A percentile compares a stretch with the other conserved stretches of the same genome.
Evolutionary conservation across 1,140 invertebrate species (phyloP).

Genomic region (Trichomalopsis sarcophagae): DNA sequence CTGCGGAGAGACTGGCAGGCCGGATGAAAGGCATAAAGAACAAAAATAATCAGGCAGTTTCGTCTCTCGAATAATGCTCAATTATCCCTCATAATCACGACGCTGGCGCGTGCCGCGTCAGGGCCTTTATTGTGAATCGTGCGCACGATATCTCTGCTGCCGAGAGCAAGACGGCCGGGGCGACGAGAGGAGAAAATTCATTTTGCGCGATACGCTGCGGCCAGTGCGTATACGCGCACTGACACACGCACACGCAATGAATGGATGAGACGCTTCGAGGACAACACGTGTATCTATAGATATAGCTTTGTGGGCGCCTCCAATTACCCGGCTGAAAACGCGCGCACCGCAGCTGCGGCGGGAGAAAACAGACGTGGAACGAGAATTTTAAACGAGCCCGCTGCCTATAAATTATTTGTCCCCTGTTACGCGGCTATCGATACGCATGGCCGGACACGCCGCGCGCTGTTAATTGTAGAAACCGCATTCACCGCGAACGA

Average conservation of each 20-base stretch:
- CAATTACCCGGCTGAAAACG: constrained; percentile 17
- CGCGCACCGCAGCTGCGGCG: neutral
- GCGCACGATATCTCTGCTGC: constrained; percentile 1
- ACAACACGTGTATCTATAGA: neutral
- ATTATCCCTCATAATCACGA: constrained; percentile 44
- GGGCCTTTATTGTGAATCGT: neutral
- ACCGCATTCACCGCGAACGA: neutral
- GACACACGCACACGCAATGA: neutral
- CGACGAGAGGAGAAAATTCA: constrained; percentile 41
- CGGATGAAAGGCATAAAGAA: constrained; percentile 35
- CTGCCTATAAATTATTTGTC: constrained; percentile 14
- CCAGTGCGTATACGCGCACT: too few species aligned
- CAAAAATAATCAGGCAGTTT: constrained; percentile 35
- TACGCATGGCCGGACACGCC: neutral
- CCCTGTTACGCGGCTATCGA: neutral
- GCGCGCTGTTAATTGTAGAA: neutral
- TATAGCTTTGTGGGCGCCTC: constrained; percentile 17
- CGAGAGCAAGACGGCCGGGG: neutral
- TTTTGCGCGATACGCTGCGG: constrained; percentile 16
- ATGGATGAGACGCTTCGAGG: constrained; percentile 1
- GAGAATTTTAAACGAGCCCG: neutral
- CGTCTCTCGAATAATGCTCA: constrained; percentile 30
- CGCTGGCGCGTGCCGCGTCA: constrained; percentile 9
- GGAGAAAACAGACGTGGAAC: neutral
- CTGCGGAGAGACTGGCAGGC: neutral